Evolutionary conservation across 1,140 invertebrate species (phyloP).

Genomic region (Neodiprion fabricii): DNA sequence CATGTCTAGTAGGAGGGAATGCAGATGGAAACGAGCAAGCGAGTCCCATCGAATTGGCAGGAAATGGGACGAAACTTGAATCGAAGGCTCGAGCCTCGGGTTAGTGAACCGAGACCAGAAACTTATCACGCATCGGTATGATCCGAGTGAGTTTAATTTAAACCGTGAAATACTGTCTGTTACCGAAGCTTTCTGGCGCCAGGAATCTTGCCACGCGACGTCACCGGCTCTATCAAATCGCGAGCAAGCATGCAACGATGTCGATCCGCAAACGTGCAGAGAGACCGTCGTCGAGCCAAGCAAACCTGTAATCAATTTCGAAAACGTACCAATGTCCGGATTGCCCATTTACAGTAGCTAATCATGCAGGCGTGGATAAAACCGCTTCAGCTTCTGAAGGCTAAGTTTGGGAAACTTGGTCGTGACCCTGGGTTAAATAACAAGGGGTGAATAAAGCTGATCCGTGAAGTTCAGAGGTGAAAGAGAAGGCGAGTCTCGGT

Average conservation of each 20-base stretch:
- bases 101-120: background rate
- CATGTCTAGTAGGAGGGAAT: background rate
- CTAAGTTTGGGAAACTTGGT: too few species aligned
- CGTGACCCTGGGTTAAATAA: background rate
- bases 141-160: background rate
- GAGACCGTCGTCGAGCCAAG: too few species aligned
- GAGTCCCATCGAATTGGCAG: background rate
- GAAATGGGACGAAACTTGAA: background rate
- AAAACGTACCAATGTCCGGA: too few species aligned
- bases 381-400: too few species aligned
- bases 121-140: background rate
- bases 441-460: background rate
- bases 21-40: background rate
- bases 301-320: too few species aligned
- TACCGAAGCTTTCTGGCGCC: slow-evolving; percentile 3
- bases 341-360: too few species aligned
- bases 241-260: background rate
- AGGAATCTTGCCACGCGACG: slow-evolving; percentile 10
- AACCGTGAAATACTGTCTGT: background rate
- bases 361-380: too few species aligned
- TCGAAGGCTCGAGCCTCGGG: background rate
- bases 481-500: background rate
- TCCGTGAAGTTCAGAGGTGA: background rate
- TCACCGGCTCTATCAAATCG: background rate
- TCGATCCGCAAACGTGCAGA: too few species aligned